Conservation (phyloP, 2,888 invertebrate genomes). For the Cephus sareptanus region DNA sequence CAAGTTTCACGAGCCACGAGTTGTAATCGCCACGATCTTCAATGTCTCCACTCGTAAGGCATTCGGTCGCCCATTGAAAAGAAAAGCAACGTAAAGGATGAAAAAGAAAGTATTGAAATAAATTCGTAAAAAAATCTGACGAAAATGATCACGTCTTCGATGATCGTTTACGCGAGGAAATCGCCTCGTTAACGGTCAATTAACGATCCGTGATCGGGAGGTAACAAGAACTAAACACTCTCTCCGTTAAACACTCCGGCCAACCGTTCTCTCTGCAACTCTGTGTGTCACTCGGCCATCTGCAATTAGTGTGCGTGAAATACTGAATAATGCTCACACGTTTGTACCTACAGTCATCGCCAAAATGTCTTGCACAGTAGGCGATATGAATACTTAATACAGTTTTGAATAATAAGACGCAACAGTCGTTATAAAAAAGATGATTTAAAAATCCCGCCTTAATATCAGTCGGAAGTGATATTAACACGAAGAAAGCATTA, state of each 20-base stretch:
- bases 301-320: conserved; percentile 23
- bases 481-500: background rate
- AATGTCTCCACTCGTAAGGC: too few relatives aligned
- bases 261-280: conserved; percentile 15
- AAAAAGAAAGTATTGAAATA: background rate
- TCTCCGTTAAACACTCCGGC: conserved; percentile 2
- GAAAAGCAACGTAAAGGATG: too few relatives aligned
- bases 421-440: background rate
- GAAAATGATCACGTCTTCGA: background rate
- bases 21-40: too few relatives aligned
- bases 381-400: background rate
- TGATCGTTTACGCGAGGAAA: background rate
- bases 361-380: background rate
- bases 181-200: background rate
- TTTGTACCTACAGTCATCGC: conserved; percentile 3
- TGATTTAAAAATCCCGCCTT: background rate
- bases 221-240: conserved; percentile 17
- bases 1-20: too few relatives aligned
- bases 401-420: background rate
- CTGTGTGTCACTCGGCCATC: conserved; percentile 22
- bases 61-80: too few relatives aligned
- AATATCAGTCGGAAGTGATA: background rate
- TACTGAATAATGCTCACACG: conserved; percentile 23
- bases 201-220: background rate
- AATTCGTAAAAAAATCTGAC: background rate